These are phyloP conservation scores for Aeoliscus strigatus DNA, from an alignment of 2,797 vertebrate species.

Conservation along the genomic window DNA sequence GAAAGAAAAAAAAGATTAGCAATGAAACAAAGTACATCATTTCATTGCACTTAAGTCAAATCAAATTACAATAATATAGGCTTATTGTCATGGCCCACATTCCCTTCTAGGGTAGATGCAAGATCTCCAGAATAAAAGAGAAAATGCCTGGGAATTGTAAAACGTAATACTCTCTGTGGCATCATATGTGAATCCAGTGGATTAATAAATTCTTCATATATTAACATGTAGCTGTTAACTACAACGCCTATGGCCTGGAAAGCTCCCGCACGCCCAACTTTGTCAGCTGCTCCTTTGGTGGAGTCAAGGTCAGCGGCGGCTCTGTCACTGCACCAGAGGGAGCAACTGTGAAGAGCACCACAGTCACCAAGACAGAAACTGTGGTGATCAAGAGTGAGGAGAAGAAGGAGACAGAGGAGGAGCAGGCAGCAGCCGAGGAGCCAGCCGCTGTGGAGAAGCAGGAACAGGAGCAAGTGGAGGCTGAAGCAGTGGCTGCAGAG, in stretches of 20 bases:
- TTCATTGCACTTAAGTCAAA: too few species aligned
- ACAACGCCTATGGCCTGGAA: slow-evolving; percentile 58
- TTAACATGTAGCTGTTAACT: slow-evolving; percentile 52
- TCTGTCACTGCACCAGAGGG: slow-evolving; percentile 8
- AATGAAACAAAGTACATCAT: too few species aligned
- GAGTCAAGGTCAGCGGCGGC: slow-evolving; percentile 20
- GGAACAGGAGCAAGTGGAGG: slow-evolving; percentile 34
- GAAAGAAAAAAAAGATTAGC: too few species aligned
- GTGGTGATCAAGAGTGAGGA: slow-evolving; percentile 39
- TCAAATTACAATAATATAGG: too few species aligned
- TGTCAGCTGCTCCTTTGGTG: slow-evolving; percentile 35
- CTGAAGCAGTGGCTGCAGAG: slow-evolving; percentile 36
- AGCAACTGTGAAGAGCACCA: slow-evolving; percentile 42
- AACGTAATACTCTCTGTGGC: too few species aligned
- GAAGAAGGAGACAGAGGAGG: slow-evolving; percentile 20
- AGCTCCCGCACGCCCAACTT: slow-evolving; percentile 54
- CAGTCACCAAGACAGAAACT: slow-evolving; percentile 55
- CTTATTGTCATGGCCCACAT: too few species aligned
- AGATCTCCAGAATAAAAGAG: too few species aligned
- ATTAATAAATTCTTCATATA: slow-evolving; percentile 9
- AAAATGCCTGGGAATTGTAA: too few species aligned
- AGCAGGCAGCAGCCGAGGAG: slow-evolving; percentile 2
- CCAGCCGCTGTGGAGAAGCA: slow-evolving; percentile 17
- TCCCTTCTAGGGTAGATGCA: too few species aligned
- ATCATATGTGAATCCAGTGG: too few species aligned